phyloP scores from a whole-genome alignment of 1,140 invertebrate species.

The Panonychus citri region DNA sequence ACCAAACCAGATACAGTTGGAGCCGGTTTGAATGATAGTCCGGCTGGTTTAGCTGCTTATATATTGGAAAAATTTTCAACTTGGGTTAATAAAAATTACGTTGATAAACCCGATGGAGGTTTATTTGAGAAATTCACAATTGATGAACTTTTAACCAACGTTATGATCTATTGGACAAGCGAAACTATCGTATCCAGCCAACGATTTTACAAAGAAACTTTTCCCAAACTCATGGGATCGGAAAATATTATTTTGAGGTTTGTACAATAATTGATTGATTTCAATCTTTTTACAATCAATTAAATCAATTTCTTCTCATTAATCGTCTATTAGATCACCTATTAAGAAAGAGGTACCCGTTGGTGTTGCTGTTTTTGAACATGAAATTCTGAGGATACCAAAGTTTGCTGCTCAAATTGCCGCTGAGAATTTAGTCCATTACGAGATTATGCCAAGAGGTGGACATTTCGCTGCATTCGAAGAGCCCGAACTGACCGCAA shows the following conservation, averaged over 20 bases:
- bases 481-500: conserved; percentile 28
- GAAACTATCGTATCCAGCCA: conserved; percentile 48
- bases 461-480: conserved; percentile 71
- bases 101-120: conserved; percentile 39
- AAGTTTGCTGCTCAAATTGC: not conserved
- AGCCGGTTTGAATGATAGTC: conserved; percentile 20
- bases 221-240: conserved; percentile 32
- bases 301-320: not conserved
- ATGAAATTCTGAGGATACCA: conserved; percentile 22
- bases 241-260: not conserved
- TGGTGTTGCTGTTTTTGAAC: conserved; percentile 20
- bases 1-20: conserved; percentile 77
- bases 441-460: conserved; percentile 25
- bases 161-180: conserved; percentile 67
- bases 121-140: conserved; percentile 34
- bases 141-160: conserved; percentile 56
- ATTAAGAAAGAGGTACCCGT: conserved; percentile 20
- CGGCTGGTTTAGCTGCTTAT: conserved; percentile 29
- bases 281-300: not conserved
- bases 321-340: conserved; percentile 4
- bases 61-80: conserved; percentile 58
- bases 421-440: conserved; percentile 19
- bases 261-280: too few species aligned
- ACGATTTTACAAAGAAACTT: conserved; percentile 43
- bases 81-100: conserved; percentile 5